Percentiles rank a stretch among this genome's conserved stretches.
These are phyloP conservation scores for Trachelipus rathkii DNA, from an alignment of 1,140 invertebrate species.

Conservation along the genomic window DNA sequence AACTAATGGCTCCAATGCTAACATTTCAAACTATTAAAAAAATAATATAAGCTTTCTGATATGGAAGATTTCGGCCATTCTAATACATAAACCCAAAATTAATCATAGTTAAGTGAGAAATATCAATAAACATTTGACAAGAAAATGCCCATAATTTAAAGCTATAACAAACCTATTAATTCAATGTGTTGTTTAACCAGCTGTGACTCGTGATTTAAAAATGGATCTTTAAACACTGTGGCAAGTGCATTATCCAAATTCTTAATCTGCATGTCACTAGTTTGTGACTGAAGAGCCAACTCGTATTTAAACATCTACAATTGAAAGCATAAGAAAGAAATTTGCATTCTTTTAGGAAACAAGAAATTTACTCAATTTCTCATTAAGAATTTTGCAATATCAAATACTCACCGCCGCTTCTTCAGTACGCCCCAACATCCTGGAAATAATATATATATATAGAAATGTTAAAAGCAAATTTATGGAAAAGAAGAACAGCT, in stretches of 20 bases:
- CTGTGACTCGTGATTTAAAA: conserved; percentile 27
- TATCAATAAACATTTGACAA: too few species aligned
- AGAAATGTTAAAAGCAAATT: too few species aligned
- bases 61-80: too few species aligned
- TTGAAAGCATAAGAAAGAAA: neutral
- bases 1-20: too few species aligned
- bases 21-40: too few species aligned
- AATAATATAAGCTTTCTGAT: too few species aligned
- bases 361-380: neutral
- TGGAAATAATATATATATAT: neutral
- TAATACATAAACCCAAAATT: too few species aligned
- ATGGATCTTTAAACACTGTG: conserved; percentile 19
- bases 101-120: too few species aligned
- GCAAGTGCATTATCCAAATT: neutral
- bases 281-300: neutral
- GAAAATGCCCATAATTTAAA: too few species aligned
- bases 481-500: too few species aligned
- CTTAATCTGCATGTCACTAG: neutral
- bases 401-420: neutral
- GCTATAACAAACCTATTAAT: conserved; percentile 51
- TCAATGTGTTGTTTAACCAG: conserved; percentile 53
- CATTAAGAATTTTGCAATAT: neutral
- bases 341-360: neutral
- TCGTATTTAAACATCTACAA: neutral
- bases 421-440: neutral